Conservation (phyloP, 2,113 vertebrate species). For the Tragelaphus scriptus region DNA sequence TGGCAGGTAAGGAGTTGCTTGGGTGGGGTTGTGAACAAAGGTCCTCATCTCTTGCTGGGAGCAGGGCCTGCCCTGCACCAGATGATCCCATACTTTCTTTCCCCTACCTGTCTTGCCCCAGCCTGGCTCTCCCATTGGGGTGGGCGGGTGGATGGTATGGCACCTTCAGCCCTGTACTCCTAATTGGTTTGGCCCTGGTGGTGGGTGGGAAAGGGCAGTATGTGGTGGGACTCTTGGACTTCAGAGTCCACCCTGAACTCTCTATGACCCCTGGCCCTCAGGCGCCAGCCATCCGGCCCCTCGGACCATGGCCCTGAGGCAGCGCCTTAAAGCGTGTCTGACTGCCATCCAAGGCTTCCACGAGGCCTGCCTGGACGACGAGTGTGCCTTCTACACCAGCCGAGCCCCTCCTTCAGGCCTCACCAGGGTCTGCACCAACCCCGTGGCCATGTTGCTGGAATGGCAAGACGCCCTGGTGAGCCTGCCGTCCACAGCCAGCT, state of each 20-base stretch:
- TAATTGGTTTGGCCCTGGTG: background rate
- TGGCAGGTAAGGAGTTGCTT: conserved; percentile 60
- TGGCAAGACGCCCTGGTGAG: conserved; percentile 74
- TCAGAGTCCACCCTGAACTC: background rate
- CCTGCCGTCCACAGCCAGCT: background rate
- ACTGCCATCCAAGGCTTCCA: conserved; percentile 61
- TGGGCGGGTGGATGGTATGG: background rate
- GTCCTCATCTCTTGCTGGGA: background rate
- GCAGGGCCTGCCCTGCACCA: background rate
- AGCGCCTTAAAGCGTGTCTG: conserved; percentile 68
- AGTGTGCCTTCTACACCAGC: conserved; percentile 78
- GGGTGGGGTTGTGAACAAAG: background rate
- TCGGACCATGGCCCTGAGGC: conserved; percentile 58
- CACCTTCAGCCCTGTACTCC: background rate
- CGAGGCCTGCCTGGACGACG: conserved; percentile 72
- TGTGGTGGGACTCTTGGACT: background rate
- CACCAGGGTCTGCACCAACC: conserved; percentile 61
- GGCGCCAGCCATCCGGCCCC: conserved; percentile 50
- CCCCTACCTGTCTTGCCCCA: background rate
- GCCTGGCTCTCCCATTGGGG: background rate
- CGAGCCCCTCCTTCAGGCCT: conserved; percentile 9
- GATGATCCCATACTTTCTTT: background rate
- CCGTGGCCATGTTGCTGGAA: conserved; percentile 67
- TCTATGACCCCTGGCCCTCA: background rate
- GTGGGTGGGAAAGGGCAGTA: background rate